Conservation (phyloP, 2,888 invertebrate genomes). For the Pyrochroa serraticornis region DNA sequence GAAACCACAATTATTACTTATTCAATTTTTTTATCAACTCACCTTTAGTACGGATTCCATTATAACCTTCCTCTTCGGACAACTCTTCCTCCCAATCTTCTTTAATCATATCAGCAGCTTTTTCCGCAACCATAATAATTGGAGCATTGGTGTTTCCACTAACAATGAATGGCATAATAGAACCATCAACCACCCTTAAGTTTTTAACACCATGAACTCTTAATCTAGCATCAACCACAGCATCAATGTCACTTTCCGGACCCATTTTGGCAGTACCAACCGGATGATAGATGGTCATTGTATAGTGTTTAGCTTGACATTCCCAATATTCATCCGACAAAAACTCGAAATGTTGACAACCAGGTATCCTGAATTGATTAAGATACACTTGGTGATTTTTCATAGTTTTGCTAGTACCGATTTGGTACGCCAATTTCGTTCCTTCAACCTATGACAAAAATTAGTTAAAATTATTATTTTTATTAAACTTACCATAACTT, state of each 20-base stretch:
- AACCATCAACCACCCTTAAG: conserved; percentile 80
- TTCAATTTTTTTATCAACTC: too few species aligned
- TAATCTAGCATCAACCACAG: conserved; percentile 75
- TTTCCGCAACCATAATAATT: conserved; percentile 84
- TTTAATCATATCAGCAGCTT: conserved; percentile 82
- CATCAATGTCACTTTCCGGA: conserved; percentile 62
- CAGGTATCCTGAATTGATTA: conserved; percentile 70
- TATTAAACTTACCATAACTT: conserved; percentile 66
- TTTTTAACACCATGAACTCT: conserved; percentile 69
- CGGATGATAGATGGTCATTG: conserved; percentile 82
- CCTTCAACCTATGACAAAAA: conserved; percentile 69
- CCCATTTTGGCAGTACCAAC: conserved; percentile 86
- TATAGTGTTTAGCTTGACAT: conserved; percentile 76
- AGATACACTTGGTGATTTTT: conserved; percentile 66
- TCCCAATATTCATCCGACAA: conserved; percentile 78
- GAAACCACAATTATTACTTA: too few species aligned
- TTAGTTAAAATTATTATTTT: background rate
- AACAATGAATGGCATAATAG: conserved; percentile 80
- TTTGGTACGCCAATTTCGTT: conserved; percentile 68
- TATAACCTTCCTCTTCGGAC: conserved; percentile 13
- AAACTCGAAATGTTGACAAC: conserved; percentile 66
- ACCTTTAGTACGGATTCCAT: background rate
- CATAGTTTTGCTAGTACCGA: conserved; percentile 67
- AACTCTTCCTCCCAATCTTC: conserved; percentile 65
- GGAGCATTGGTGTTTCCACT: conserved; percentile 86